A percentile compares a stretch with the other conserved stretches of the same genome.
phyloP scores from a whole-genome alignment of 2,888 invertebrate species.

The Alloplasta piceator region DNA sequence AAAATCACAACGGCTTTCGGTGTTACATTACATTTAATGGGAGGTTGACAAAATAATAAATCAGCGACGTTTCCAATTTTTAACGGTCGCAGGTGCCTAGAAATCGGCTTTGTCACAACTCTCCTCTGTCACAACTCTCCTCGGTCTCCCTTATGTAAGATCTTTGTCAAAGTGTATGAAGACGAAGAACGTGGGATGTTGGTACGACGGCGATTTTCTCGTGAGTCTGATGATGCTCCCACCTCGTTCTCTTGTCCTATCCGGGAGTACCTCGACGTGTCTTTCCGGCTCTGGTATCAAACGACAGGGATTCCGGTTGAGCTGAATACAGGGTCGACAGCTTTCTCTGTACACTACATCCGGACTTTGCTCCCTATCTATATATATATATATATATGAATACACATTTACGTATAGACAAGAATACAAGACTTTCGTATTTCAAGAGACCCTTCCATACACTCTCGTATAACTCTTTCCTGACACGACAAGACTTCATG shows the following conservation, averaged over 20 bases:
- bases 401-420: not conserved
- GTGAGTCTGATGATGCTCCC: not conserved
- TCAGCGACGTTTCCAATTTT: too few species aligned
- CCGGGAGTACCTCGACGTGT: not conserved
- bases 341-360: slow-evolving; percentile 10
- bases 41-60: too few species aligned
- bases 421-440: slow-evolving; percentile 17
- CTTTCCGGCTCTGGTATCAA: slow-evolving; percentile 5
- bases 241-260: not conserved
- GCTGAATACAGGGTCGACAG: not conserved
- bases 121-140: too few species aligned
- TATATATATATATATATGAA: not conserved
- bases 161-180: not conserved
- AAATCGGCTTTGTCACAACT: too few species aligned
- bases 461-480: slow-evolving; percentile 13
- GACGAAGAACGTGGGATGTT: too few species aligned
- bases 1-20: too few species aligned
- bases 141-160: too few species aligned
- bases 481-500: slow-evolving; percentile 49
- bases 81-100: too few species aligned
- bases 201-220: not conserved
- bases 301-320: slow-evolving; percentile 9
- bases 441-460: slow-evolving; percentile 13
- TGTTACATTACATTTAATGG: too few species aligned
- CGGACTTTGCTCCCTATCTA: slow-evolving; percentile 12